Conservation (phyloP, 1,140 invertebrate genomes). For the Helicorthomorpha holstii region DNA sequence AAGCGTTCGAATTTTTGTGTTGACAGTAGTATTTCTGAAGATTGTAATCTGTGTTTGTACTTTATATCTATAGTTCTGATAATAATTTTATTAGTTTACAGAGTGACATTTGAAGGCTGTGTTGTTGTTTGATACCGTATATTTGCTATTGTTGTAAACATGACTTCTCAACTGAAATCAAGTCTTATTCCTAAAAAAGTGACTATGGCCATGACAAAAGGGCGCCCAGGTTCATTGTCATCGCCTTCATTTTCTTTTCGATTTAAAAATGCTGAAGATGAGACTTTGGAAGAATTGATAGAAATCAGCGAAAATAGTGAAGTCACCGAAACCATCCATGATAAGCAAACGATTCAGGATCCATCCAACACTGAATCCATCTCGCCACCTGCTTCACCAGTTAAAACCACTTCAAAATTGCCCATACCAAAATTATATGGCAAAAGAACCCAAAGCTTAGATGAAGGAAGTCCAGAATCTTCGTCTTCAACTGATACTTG, state of each 20-base stretch:
- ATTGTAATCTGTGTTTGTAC: no score
- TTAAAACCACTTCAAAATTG: background rate
- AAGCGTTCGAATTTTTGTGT: no score
- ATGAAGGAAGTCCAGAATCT: background rate
- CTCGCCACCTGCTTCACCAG: background rate
- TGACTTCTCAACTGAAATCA: background rate
- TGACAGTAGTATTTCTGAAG: no score
- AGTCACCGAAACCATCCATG: no score
- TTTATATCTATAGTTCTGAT: no score
- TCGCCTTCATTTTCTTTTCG: background rate
- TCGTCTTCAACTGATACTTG: background rate
- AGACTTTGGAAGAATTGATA: background rate
- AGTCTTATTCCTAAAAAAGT: background rate
- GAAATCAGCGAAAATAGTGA: background rate
- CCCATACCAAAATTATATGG: background rate
- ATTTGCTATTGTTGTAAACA: no score
- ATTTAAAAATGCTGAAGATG: conserved; percentile 1
- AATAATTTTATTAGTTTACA: no score
- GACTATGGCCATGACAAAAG: conserved; percentile 2
- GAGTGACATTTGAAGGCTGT: no score
- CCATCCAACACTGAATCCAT: no score
- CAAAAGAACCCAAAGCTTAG: background rate
- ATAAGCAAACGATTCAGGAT: background rate
- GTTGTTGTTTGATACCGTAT: no score
- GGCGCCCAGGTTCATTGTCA: background rate